These are phyloP conservation scores for Cariama cristata DNA, from an alignment of 2,113 vertebrate species.

Conservation along the genomic window DNA sequence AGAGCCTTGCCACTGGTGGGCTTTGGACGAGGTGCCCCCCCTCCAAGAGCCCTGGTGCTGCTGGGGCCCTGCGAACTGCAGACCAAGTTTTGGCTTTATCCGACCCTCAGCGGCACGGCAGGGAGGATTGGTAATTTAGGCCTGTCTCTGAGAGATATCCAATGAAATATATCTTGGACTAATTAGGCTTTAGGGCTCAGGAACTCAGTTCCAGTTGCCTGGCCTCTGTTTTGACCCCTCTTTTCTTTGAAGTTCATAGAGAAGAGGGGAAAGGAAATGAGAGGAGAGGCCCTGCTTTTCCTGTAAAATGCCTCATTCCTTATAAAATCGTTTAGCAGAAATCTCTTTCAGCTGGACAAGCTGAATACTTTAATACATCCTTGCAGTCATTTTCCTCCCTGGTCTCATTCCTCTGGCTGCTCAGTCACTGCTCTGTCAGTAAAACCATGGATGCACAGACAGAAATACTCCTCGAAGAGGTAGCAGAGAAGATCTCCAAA, in stretches of 20 bases:
- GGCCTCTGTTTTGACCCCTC: conserved; percentile 54
- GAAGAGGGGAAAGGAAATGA: conserved; percentile 62
- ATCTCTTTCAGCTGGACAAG: conserved; percentile 56
- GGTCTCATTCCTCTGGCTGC: neutral
- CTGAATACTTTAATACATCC: conserved; percentile 8
- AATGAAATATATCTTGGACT: conserved; percentile 30
- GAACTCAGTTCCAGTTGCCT: conserved; percentile 45
- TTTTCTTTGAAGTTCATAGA: conserved; percentile 53
- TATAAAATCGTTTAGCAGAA: conserved; percentile 42
- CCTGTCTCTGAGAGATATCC: neutral
- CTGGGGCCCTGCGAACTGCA: neutral
- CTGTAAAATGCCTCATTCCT: conserved; percentile 52
- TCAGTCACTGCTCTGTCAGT: neutral
- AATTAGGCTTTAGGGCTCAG: conserved; percentile 43
- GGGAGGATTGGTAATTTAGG: neutral
- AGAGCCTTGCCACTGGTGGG: fast-evolving
- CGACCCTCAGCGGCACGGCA: fast-evolving
- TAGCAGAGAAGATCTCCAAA: neutral
- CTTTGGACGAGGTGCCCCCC: neutral
- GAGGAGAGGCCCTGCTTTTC: conserved; percentile 61
- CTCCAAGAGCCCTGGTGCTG: fast-evolving
- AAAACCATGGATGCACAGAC: neutral
- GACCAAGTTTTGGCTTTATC: neutral
- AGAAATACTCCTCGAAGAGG: neutral
- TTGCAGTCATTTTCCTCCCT: conserved; percentile 31